phyloP scores from a whole-genome alignment of 2,797 vertebrate genomes.

The Picus viridis region DNA sequence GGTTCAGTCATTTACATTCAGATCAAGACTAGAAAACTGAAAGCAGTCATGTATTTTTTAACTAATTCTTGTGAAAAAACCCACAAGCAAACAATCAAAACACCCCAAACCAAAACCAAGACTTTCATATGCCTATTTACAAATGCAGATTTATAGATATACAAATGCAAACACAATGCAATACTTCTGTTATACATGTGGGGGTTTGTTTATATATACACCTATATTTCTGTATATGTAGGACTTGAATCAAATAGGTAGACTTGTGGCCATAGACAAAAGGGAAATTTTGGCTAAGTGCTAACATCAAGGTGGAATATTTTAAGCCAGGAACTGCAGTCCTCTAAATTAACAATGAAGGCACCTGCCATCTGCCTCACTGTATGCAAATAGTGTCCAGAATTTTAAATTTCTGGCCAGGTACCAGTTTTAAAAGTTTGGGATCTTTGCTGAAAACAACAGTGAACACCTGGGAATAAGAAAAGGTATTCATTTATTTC shows the following conservation, averaged over 20 bases:
- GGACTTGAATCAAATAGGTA: background rate
- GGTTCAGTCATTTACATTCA: background rate
- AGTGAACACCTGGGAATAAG: background rate
- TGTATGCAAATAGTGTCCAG: background rate
- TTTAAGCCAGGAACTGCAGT: background rate
- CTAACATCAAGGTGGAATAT: background rate
- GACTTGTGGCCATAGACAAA: background rate
- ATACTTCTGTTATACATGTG: background rate
- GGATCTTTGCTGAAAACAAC: background rate
- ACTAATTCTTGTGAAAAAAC: background rate
- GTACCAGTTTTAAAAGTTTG: background rate
- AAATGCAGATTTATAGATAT: background rate
- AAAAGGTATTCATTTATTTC: background rate
- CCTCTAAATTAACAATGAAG: conserved; percentile 1
- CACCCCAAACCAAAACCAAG: too few relatives aligned
- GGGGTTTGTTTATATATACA: rapidly evolving
- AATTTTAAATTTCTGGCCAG: conserved; percentile 29
- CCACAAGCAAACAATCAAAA: too few relatives aligned
- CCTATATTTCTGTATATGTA: background rate
- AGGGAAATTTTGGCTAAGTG: background rate
- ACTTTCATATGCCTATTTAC: background rate
- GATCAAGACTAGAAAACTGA: background rate
- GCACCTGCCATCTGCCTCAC: background rate
- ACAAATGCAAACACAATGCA: background rate
- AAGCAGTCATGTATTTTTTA: background rate